Base-by-base conservation (phyloP, 2,113 vertebrate genomes). In the Cisticola juncidis region DNA sequence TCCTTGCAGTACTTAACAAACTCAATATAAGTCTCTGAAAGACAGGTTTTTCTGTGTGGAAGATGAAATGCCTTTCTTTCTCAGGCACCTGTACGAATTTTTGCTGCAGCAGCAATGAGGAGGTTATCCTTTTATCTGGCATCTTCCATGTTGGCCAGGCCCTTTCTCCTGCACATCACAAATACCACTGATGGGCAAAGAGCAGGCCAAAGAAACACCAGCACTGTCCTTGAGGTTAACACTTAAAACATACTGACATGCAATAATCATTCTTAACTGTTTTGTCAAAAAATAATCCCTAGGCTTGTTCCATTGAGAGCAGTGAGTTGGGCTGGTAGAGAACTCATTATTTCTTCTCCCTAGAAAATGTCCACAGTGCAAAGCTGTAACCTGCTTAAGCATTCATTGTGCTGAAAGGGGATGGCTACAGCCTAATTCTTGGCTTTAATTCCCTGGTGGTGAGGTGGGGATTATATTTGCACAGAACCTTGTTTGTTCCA, bases 401-500 rank as follows among this genome's bases (percentile, higher is more conserved):
- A 58, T 91, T 81, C 87, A 45, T 53, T 2, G 2, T 84, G 68
- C 95, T 92, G 81, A 89, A 91, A 66, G 65, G 86, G 84, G 94
- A 70, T 0, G 1, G 66, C 72, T 64, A 20, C 83, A 92, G 86
- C 64, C 81, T 95, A 66, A 90, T 84, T 93, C 79, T 96, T 86
- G 85, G 56, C 70, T 90, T 82, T 94, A 97, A 97, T 95, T 96
- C 94, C 62, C 47, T 17, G 14, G 73, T 10, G 4, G 19, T 78
- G 91, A 93, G 45, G 53, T 91, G 57, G 62, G 91, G 82, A 88
- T 97, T 97, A 94, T 74, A 83, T 86, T 86, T 94, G 80, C 81
- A 94, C 82, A 96, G 93, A 94, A 72, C 74, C 51, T 66, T 85
- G 56, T 86, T 95, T 94, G 87, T 96, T 96, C 87, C 88, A 73